Evolutionary conservation across 2,113 vertebrate genomes (phyloP), one percentile per base, ranked within the genome.

Genomic region (Mesitornis unicolor): DNA sequence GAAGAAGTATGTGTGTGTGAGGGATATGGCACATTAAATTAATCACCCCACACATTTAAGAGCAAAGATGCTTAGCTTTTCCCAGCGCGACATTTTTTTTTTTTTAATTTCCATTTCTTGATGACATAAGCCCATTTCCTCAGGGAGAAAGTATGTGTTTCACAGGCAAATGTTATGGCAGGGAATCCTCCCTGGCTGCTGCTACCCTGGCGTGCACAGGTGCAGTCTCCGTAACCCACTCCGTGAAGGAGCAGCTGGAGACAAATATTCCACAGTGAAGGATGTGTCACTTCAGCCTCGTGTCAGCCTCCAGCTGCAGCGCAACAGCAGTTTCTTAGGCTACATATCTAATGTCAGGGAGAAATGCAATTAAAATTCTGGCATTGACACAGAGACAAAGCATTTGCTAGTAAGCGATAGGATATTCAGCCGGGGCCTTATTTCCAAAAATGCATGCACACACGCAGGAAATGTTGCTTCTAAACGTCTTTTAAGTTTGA

Each of bases 291-390:
- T 81, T 74, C 83, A 84, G 83, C 3, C 76, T 92, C 79, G 26
- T 51, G 76, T 84, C 90, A 81, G 51, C 73, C 78, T 88, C 88
- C 92, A 96, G 88, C 76, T 93, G 93, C 88, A 90, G 61, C 3
- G 18, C 68, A 91, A 93, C 95, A 74, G 88, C 40, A 63, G 26
- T 67, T 95, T 74, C 83, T 91, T 59, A 74, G 79, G n/a, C 71
- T 59, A 63, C 19, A 2, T 84, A 90, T 96, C 90, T 81, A 48
- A 56, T 68, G 73, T 86, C 88, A 35, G 79, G 60, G 38, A 91
- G 48, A 92, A 96, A 84, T 3, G 36, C 76, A 83, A 94, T 96
- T 93, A 89, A 86, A 93, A 94, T 94, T 86, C 90, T 92, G 92
- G 65, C 85, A 86, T 18, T 47, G 79, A 68, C 71, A 53, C 2